Base-by-base conservation (phyloP, 2,113 vertebrate genomes). In the Melanocharis versteri region DNA sequence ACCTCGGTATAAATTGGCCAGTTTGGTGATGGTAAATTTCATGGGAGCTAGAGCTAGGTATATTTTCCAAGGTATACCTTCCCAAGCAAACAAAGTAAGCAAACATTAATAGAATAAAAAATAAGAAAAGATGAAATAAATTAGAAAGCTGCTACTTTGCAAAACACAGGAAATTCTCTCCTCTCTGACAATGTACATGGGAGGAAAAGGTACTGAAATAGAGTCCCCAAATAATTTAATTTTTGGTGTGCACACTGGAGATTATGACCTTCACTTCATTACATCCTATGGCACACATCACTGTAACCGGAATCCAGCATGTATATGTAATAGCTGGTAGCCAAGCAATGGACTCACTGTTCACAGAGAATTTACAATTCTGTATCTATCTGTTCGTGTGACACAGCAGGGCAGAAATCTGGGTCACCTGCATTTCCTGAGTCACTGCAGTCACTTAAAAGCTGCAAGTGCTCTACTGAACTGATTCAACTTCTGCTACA, bases 361-460 rank as follows among this genome's bases (percentile, higher is more conserved):
- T 81, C 60, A 33, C 18, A 51, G 64, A 65, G 27, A 70, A 28
- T 10, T 16, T 22, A 44, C 20, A 37, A 11, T 60, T 86, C 76
- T 73, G 6, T 54, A 60, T 37, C 65, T 70, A 40, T 65, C 50
- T 70, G 14, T 60, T 51, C 21, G 9, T 66, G 57, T 89, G 72
- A 81, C 60, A 66, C 39, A 58, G 51, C 60, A 87, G 68, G 68
- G 26, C 35, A 94, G 80, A 75, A 92, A 96, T 92, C 91, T 91
- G 80, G 80, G 91, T 95, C 83, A 81, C 71, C 68, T 94, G 86
- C 56, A 20, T 68, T 62, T 75, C 76, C 76, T 51, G 56, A 92
- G 44, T 78, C 91, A 89, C 47, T 70, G 51, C 56, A 56, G 44
- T 83, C 51, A 35, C 23, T 71, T 75, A 70, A 78, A 91, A 84